These are phyloP conservation scores for Euura saliciscinereae DNA, from an alignment of 1,140 invertebrate species.

Conservation along the genomic window DNA sequence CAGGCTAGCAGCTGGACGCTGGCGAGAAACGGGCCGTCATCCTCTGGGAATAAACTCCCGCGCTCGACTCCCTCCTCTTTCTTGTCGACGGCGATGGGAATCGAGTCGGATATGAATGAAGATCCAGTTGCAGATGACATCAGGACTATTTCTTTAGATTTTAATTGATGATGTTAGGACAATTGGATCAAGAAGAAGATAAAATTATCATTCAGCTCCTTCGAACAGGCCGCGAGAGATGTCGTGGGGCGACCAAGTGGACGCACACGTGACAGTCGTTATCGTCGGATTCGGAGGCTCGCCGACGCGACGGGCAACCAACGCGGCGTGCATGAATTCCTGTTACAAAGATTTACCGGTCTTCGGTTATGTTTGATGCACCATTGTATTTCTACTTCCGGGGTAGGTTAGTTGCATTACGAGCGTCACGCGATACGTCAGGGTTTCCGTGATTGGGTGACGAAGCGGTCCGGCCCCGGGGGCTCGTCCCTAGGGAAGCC, in stretches of 20 bases:
- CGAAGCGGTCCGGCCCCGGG: neutral
- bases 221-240: too few species aligned
- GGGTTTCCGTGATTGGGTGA: neutral
- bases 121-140: too few species aligned
- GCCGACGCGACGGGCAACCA: slow-evolving; percentile 21
- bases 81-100: neutral
- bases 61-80: neutral
- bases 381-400: slow-evolving; percentile 55
- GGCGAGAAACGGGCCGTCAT: neutral
- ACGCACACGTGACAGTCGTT: neutral
- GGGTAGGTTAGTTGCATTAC: slow-evolving; percentile 57
- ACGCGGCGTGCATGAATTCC: slow-evolving; percentile 40
- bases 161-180: too few species aligned
- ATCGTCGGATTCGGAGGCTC: neutral
- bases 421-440: slow-evolving; percentile 23
- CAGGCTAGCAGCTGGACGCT: slow-evolving; percentile 38
- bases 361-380: slow-evolving; percentile 61
- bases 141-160: too few species aligned
- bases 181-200: too few species aligned
- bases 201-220: too few species aligned
- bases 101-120: too few species aligned
- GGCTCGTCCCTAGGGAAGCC: neutral
- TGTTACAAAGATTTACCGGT: slow-evolving; percentile 54
- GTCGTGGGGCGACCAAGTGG: neutral
- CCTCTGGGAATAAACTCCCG: neutral